A percentile compares a stretch with the other conserved stretches of the same genome.
Evolutionary conservation across 2,797 vertebrate species (phyloP).

Genomic region (Crocodylus rhombifer): DNA sequence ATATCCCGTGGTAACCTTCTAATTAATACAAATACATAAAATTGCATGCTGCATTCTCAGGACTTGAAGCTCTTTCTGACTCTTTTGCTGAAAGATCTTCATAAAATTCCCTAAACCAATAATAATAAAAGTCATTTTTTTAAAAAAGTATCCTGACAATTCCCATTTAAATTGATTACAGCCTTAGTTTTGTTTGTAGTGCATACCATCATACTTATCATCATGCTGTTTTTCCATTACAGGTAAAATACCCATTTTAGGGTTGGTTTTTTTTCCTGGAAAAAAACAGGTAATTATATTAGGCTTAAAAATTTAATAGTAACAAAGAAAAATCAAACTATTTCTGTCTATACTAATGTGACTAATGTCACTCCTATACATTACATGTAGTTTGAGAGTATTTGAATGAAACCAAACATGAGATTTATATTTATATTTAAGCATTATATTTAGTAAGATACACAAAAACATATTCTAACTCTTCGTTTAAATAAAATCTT

Average conservation of each 20-base stretch:
- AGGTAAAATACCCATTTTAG: no score
- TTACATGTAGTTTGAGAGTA: background rate
- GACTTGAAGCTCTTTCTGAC: background rate
- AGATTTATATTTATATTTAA: slow-evolving; percentile 1
- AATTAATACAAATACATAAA: slow-evolving; percentile 63
- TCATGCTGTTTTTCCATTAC: background rate
- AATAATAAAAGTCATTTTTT: background rate
- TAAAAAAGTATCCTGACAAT: background rate
- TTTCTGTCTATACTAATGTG: background rate
- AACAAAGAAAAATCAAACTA: background rate
- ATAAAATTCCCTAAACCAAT: background rate
- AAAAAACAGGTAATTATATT: background rate
- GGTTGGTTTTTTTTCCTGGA: no score
- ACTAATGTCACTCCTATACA: background rate
- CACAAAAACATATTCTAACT: background rate
- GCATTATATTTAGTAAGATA: background rate
- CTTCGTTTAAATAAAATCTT: background rate
- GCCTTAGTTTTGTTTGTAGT: background rate
- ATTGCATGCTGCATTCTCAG: slow-evolving; percentile 48
- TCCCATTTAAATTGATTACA: background rate
- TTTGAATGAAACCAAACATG: background rate
- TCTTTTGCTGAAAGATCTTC: slow-evolving; percentile 5
- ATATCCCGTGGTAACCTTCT: slow-evolving; percentile 48
- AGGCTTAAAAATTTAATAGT: background rate
- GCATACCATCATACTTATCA: background rate